These are phyloP conservation scores for Columbina picui DNA, from an alignment of 2,113 vertebrate species.

Conservation along the genomic window DNA sequence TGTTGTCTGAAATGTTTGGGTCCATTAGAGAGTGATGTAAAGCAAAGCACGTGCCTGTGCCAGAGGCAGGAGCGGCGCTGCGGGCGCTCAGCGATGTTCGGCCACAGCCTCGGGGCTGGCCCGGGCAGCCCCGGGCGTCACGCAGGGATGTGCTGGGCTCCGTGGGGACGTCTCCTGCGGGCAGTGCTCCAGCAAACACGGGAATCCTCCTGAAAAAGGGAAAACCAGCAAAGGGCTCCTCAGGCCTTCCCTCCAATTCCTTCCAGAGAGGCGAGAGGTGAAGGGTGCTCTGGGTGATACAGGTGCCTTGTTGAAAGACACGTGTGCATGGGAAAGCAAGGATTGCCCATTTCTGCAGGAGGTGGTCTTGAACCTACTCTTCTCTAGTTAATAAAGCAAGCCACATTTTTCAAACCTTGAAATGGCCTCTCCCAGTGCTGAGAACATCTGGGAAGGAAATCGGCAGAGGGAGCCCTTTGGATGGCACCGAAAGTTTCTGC, in stretches of 20 bases:
- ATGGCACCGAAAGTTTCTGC: neutral
- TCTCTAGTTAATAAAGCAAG: neutral
- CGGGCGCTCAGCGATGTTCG: accelerated
- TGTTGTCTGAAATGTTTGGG: neutral
- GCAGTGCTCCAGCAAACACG: accelerated
- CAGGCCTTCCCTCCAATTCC: accelerated
- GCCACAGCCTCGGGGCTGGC: accelerated
- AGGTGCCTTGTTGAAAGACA: accelerated
- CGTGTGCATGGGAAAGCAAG: accelerated
- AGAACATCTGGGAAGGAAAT: neutral
- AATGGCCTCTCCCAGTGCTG: neutral
- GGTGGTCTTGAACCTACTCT: too few relatives aligned
- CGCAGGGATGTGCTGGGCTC: neutral
- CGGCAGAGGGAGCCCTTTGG: neutral
- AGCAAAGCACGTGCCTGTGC: accelerated
- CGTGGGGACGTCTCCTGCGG: accelerated
- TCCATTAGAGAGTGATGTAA: accelerated
- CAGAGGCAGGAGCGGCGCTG: accelerated
- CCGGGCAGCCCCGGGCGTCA: too few relatives aligned
- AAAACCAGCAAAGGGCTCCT: neutral
- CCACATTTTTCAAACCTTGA: neutral
- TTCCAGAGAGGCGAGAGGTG: accelerated
- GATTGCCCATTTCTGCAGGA: neutral
- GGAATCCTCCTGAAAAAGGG: neutral
- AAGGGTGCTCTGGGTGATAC: neutral